Evolutionary conservation across 37 sponge, comb jelly and placozoan genomes (phyloP).

Genomic region (Cladorhizidae sp.): DNA sequence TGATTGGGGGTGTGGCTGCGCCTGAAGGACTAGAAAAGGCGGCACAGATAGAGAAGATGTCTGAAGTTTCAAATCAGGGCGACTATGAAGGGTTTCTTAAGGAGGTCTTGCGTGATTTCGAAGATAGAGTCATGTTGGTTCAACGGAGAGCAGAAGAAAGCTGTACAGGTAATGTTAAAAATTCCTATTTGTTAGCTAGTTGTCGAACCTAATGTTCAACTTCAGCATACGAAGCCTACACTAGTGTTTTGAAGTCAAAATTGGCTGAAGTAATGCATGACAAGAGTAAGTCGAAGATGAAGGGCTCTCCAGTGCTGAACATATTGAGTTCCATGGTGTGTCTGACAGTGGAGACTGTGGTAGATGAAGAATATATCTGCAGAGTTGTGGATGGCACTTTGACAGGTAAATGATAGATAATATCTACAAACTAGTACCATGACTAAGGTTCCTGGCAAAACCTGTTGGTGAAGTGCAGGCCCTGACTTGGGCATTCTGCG

Average conservation of each 20-base stretch:
- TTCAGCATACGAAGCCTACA: slow-evolving; percentile 19
- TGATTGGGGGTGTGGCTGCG: too few species aligned
- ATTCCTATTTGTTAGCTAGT: background rate
- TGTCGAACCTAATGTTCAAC: background rate
- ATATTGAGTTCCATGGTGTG: slow-evolving; percentile 36
- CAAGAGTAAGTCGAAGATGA: background rate
- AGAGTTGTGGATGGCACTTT: slow-evolving; percentile 32
- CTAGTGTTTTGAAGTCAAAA: slow-evolving; percentile 26
- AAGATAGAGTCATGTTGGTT: slow-evolving; percentile 8
- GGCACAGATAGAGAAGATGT: too few species aligned
- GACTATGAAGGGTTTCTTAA: slow-evolving; percentile 29
- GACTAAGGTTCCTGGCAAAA: background rate
- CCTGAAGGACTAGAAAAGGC: too few species aligned
- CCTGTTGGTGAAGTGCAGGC: background rate
- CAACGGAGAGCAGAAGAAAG: slow-evolving; percentile 45
- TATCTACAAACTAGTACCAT: background rate
- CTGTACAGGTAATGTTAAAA: slow-evolving; percentile 9
- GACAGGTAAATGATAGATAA: slow-evolving; percentile 15
- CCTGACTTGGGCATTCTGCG: too few species aligned
- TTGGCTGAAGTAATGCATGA: background rate
- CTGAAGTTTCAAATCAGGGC: too few species aligned
- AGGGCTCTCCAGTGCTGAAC: background rate
- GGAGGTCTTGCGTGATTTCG: slow-evolving; percentile 24
- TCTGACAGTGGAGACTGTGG: slow-evolving; percentile 10
- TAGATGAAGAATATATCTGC: slow-evolving; percentile 19